These are phyloP conservation scores for Chymomyza costata DNA, from an alignment of 1,140 invertebrate genomes.

Conservation along the genomic window DNA sequence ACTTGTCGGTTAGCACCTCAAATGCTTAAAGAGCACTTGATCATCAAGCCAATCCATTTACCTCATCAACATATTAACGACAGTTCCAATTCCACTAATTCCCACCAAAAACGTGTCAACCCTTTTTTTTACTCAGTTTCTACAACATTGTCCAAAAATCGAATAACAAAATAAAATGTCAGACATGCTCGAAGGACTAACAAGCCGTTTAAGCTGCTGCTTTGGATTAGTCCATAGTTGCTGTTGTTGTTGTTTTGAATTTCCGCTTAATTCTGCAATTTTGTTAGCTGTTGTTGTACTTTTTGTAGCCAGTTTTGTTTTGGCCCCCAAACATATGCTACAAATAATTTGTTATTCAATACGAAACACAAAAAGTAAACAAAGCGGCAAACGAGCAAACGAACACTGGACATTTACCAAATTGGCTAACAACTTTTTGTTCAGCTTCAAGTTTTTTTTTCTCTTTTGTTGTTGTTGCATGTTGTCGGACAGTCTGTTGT, in stretches of 20 bases:
- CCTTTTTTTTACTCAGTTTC: too few species aligned
- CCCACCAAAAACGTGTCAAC: too few species aligned
- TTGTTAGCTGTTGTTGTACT: too few species aligned
- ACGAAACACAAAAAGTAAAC: conserved; percentile 64
- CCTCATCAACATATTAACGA: too few species aligned
- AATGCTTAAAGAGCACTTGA: too few species aligned
- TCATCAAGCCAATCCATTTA: too few species aligned
- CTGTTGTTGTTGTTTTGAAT: not conserved
- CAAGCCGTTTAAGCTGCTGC: conserved; percentile 13
- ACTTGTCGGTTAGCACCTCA: too few species aligned
- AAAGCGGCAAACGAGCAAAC: conserved; percentile 65
- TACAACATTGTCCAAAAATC: too few species aligned
- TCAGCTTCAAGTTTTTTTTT: too few species aligned
- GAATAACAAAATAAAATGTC: too few species aligned
- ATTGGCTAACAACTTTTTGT: conserved; percentile 68
- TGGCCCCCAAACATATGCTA: conserved; percentile 49
- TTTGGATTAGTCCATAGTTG: conserved; percentile 10
- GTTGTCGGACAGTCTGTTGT: conserved; percentile 42
- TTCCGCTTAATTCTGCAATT: not conserved
- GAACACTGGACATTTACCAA: conserved; percentile 64
- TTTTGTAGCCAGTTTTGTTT: not conserved
- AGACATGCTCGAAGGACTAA: conserved; percentile 7
- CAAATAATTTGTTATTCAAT: conserved; percentile 71
- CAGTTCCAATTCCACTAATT: too few species aligned
- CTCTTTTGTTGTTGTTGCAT: conserved; percentile 24